A percentile compares a stretch with the other conserved stretches of the same genome.
These are phyloP conservation scores for Mythimna loreyi DNA, from an alignment of 2,888 invertebrate species.

Conservation along the genomic window DNA sequence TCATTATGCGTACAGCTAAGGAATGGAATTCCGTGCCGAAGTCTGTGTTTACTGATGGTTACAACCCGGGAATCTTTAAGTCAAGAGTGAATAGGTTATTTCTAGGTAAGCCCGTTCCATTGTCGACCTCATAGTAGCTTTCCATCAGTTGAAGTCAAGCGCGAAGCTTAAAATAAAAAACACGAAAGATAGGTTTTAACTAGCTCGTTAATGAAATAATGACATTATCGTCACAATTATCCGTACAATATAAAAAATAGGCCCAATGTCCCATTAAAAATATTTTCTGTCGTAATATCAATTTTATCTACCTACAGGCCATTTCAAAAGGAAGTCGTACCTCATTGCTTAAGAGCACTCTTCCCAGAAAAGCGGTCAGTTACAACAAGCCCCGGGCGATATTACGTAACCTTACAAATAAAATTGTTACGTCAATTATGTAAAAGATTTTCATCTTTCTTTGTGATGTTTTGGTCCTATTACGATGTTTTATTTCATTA, in stretches of 20 bases:
- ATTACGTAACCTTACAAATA: constrained; percentile 41
- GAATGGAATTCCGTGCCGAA: too few species aligned
- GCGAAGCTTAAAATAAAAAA: too few species aligned
- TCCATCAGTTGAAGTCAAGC: too few species aligned
- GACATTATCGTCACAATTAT: not conserved
- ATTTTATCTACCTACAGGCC: constrained; percentile 20
- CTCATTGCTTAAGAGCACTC: constrained; percentile 15
- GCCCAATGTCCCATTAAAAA: constrained; percentile 32
- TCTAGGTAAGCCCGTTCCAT: too few species aligned
- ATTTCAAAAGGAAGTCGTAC: constrained; percentile 27
- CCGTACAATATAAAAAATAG: constrained; percentile 12
- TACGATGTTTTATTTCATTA: constrained; percentile 43
- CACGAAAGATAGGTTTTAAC: too few species aligned
- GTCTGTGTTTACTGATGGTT: too few species aligned
- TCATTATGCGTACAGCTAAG: too few species aligned
- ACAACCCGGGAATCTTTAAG: too few species aligned
- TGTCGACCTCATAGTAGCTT: too few species aligned
- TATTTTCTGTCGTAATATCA: constrained; percentile 33
- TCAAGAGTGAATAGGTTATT: too few species aligned
- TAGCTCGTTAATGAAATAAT: not conserved
- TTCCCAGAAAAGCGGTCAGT: constrained; percentile 35
- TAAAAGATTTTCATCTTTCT: constrained; percentile 33
- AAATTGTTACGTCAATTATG: constrained; percentile 38
- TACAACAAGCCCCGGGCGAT: constrained; percentile 14
- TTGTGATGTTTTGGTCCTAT: constrained; percentile 19